These are phyloP conservation scores for Nyctibius bracteatus DNA, from an alignment of 2,113 vertebrate genomes.

Conservation along the genomic window DNA sequence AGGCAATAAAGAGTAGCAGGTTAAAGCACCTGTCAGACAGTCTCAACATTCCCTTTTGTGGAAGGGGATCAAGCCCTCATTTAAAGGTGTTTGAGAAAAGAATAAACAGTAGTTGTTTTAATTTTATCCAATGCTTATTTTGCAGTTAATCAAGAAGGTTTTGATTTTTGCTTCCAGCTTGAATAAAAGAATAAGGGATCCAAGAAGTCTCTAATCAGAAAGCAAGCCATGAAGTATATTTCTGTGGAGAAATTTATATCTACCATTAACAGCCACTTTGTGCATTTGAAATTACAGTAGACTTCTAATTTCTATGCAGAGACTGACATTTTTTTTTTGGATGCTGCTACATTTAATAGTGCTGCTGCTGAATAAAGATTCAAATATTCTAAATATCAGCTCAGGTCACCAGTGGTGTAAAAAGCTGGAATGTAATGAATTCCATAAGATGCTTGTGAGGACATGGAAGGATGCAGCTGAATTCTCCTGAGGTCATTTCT, in stretches of 20 bases:
- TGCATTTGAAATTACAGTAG: not conserved
- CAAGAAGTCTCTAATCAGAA: not conserved
- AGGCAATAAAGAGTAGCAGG: not conserved
- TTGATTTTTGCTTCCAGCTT: not conserved
- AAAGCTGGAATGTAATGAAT: not conserved
- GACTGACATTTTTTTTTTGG: not conserved
- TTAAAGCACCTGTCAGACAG: not conserved
- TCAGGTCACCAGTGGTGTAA: not conserved
- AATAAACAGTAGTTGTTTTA: not conserved
- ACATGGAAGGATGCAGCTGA: not conserved
- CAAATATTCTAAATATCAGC: not conserved
- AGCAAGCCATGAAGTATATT: not conserved
- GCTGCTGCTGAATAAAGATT: not conserved
- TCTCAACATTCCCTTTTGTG: not conserved
- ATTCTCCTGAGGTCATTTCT: not conserved
- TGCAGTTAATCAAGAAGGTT: not conserved
- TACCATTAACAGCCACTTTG: not conserved
- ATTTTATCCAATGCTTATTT: not conserved
- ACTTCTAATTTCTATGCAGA: not conserved
- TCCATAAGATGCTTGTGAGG: not conserved
- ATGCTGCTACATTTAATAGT: not conserved
- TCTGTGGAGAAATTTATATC: not conserved
- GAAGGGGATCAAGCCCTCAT: not conserved
- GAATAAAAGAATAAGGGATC: not conserved
- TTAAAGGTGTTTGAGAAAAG: not conserved